These are phyloP conservation scores for Drosophila paucipuncta DNA, from an alignment of 2,888 invertebrate genomes.

Conservation along the genomic window DNA sequence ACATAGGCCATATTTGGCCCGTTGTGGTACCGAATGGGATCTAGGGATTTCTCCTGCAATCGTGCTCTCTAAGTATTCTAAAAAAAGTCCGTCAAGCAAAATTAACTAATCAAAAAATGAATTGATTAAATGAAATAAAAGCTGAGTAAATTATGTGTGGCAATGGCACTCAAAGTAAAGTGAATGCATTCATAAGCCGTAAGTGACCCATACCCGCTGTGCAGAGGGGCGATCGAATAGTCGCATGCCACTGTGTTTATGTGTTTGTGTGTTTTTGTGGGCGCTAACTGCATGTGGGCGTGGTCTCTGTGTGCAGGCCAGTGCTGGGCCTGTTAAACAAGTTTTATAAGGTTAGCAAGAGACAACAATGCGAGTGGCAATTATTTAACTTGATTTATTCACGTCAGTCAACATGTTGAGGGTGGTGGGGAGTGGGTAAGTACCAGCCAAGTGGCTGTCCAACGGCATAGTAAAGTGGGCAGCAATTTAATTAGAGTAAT, in stretches of 20 bases:
- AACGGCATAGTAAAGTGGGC: conserved; percentile 69
- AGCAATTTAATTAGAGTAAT: conserved; percentile 76
- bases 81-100: neutral
- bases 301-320: conserved; percentile 31
- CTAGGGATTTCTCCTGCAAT: no score
- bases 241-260: conserved; percentile 19
- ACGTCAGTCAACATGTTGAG: conserved; percentile 60
- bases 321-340: conserved; percentile 31
- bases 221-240: neutral
- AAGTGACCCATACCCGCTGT: conserved; percentile 18
- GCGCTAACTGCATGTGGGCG: conserved; percentile 29
- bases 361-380: conserved; percentile 75
- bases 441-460: conserved; percentile 24
- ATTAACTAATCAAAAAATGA: neutral
- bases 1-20: no score
- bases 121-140: neutral
- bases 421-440: neutral
- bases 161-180: conserved; percentile 4
- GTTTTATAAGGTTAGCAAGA: conserved; percentile 49
- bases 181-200: neutral
- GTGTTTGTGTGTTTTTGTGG: conserved; percentile 4
- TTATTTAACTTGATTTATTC: conserved; percentile 80
- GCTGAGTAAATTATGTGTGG: neutral
- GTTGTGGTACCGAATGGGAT: no score
- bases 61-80: no score